Base-by-base conservation (phyloP, 2,888 invertebrate genomes). In the Ephialtes manifestator region DNA sequence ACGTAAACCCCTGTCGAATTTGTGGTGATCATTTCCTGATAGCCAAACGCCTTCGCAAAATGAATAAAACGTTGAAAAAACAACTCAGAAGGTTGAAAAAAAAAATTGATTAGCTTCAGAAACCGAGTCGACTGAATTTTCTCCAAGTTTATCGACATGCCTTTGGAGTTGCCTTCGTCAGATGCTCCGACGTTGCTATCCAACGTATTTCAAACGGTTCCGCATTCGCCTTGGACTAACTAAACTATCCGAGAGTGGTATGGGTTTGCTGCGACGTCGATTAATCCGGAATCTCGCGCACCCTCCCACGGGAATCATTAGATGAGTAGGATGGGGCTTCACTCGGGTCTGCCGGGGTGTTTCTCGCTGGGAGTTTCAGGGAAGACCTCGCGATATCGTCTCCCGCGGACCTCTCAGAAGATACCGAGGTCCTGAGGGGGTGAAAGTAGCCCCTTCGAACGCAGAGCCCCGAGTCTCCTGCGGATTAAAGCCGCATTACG, bases 401-500 rank as follows among this genome's bases (percentile, higher is more conserved):
- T 65, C 65, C 28, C 72, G 72, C 88, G 82, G 87, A 87, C 87
- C 85, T 88, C 87, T 60, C 88, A 83, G 84, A 84, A 86, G 81
- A 79, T 72, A 71, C 68, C 28, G 65, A 53, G 31, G 70, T 63
- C 55, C 58, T 31, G 58, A 70, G 76, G 85, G 71, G 20, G 18
- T 65, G 48, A 78, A 58, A 83, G 77, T 82, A 58, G 77, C 71
- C 82, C 77, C 58, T 58, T 81, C 35, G 35, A 65, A 51, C 11
- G 48, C 15, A 18, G 63, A 18, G 63, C 51, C 18, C 87, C 87
- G 86, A 84, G 77, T 90, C 89, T 39, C 65, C 4, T 65, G 65
- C 88, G 92, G 92, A 93, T 93, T 92, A 93, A 92, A 92, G 92
- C 91, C 91, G 91, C 91, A 91, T 93, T 92, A 92, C 90, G 90